phyloP scores from a whole-genome alignment of 2,888 invertebrate species.

The Stenolophus ochropezus region DNA sequence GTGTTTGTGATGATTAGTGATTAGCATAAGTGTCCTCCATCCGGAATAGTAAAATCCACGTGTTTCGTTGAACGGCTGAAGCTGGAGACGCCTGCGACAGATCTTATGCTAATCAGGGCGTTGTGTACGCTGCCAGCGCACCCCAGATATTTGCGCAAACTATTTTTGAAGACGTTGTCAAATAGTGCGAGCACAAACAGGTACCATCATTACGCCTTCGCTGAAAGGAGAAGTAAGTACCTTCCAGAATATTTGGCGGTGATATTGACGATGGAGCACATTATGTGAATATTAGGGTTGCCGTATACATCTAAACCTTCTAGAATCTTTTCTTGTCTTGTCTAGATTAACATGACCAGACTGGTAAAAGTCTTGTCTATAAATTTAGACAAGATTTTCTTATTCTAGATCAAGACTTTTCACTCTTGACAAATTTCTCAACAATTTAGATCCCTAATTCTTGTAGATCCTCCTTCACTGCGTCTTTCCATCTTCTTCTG shows the following conservation, averaged over 20 bases:
- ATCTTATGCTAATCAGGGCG: constrained; percentile 25
- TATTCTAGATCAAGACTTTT: too few relatives aligned
- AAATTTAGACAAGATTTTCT: too few relatives aligned
- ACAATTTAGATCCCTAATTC: not conserved
- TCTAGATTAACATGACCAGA: too few relatives aligned
- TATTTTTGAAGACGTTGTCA: constrained; percentile 44
- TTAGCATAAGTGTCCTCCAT: constrained; percentile 44
- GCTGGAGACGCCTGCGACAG: constrained; percentile 1
- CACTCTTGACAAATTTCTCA: too few relatives aligned
- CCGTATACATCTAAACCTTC: too few relatives aligned
- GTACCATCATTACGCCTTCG: constrained; percentile 22
- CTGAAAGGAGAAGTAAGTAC: not conserved
- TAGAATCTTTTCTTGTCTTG: too few relatives aligned
- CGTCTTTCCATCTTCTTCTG: not conserved
- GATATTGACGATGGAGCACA: not conserved
- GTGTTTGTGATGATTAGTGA: constrained; percentile 39
- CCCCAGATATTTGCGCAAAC: constrained; percentile 35
- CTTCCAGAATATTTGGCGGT: not conserved
- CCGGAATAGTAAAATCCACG: constrained; percentile 44
- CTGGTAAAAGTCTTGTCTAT: too few relatives aligned
- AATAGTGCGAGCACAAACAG: constrained; percentile 49
- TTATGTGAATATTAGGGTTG: too few relatives aligned
- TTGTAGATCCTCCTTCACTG: not conserved
- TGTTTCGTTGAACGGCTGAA: constrained; percentile 47
- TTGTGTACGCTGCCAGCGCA: constrained; percentile 1